These are phyloP conservation scores for Pheosia gnoma DNA, from an alignment of 2,888 invertebrate species.

Conservation along the genomic window DNA sequence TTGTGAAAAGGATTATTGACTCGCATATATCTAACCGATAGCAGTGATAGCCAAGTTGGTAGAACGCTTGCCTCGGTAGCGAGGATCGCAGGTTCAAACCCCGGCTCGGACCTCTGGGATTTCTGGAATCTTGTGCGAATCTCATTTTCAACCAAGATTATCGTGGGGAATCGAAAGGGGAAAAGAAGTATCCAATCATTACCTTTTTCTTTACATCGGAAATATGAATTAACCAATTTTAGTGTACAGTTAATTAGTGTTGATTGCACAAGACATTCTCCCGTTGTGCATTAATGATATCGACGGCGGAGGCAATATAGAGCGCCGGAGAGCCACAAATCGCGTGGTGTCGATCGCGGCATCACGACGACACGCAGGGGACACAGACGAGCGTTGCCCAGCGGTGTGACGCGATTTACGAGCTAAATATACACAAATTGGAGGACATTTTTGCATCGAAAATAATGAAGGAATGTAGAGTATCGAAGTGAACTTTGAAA, in stretches of 20 bases:
- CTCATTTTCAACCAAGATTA: too few relatives aligned
- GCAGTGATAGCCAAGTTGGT: too few relatives aligned
- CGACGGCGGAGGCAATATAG: conserved; percentile 42
- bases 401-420: conserved; percentile 44
- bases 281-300: conserved; percentile 59
- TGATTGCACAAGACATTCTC: conserved; percentile 46
- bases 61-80: too few relatives aligned
- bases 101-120: too few relatives aligned
- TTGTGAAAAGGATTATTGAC: too few relatives aligned
- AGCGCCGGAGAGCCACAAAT: conserved; percentile 44
- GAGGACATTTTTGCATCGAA: conserved; percentile 39
- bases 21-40: too few relatives aligned
- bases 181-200: too few relatives aligned
- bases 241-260: conserved; percentile 46
- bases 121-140: too few relatives aligned
- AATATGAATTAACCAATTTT: conserved; percentile 31
- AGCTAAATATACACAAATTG: conserved; percentile 38
- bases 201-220: conserved; percentile 6
- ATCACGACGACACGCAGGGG: conserved; percentile 58
- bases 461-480: too few relatives aligned
- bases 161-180: too few relatives aligned
- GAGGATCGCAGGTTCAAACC: too few relatives aligned
- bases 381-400: conserved; percentile 49
- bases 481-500: too few relatives aligned
- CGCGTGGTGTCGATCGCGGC: conserved; percentile 51